Evolutionary conservation across 2,888 invertebrate species (phyloP).

Genomic region (Oscheius sp.): DNA sequence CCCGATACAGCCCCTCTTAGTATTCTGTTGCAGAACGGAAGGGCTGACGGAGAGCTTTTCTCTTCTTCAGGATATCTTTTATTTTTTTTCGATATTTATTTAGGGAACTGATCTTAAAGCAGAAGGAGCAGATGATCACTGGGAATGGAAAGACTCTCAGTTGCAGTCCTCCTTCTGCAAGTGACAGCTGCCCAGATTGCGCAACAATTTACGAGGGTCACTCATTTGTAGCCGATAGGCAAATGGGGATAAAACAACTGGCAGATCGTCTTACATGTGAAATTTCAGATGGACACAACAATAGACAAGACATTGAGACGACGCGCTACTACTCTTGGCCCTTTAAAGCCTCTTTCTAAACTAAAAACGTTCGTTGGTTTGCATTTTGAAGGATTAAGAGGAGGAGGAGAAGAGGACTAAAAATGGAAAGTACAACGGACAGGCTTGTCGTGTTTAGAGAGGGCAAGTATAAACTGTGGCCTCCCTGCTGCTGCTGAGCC

Average conservation of each 20-base stretch:
- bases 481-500: not conserved
- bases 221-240: not conserved
- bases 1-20: constrained; percentile 24
- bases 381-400: not conserved
- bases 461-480: constrained; percentile 23
- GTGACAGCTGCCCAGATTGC: constrained; percentile 25
- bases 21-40: constrained; percentile 30
- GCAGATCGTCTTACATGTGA: not conserved
- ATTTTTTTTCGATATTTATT: not conserved
- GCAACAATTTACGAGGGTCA: constrained; percentile 17
- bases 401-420: not conserved
- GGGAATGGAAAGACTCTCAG: not conserved
- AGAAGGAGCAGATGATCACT: not conserved
- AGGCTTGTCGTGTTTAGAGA: constrained; percentile 25
- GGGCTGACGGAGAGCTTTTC: not conserved
- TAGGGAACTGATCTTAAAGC: not conserved
- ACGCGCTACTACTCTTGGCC: not conserved
- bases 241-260: not conserved
- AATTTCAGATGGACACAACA: not conserved
- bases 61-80: not conserved
- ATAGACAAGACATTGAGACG: not conserved
- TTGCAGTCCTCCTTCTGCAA: constrained; percentile 3
- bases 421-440: not conserved
- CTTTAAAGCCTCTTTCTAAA: not conserved
- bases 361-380: constrained; percentile 3